Evolutionary conservation across 2,113 vertebrate genomes (phyloP).

Genomic region (Acanthisitta chloris): DNA sequence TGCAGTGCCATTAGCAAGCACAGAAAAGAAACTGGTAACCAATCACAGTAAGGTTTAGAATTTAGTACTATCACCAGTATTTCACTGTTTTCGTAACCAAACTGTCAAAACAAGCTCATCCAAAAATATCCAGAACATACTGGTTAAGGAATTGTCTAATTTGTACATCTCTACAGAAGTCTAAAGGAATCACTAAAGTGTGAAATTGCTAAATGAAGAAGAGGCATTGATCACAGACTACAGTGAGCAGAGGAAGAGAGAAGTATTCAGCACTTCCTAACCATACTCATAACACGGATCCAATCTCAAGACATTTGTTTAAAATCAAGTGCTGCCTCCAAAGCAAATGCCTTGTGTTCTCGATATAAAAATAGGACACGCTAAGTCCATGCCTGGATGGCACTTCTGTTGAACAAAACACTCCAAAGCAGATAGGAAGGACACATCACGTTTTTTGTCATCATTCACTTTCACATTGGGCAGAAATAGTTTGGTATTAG

Average conservation of each 20-base stretch:
- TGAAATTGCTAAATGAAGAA: conserved; percentile 10
- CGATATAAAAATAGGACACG: not conserved
- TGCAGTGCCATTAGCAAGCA: not conserved
- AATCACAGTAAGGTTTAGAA: not conserved
- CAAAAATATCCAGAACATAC: not conserved
- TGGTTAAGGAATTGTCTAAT: not conserved
- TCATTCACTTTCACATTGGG: not conserved
- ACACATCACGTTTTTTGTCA: not conserved
- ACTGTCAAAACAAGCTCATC: not conserved
- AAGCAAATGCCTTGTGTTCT: not conserved
- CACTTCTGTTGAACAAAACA: not conserved
- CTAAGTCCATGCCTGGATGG: not conserved
- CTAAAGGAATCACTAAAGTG: conserved; percentile 16
- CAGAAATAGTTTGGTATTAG: not conserved
- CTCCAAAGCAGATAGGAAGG: not conserved
- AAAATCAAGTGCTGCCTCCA: not conserved
- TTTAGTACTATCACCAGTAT: not conserved
- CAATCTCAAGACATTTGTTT: not conserved
- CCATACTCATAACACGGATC: not conserved
- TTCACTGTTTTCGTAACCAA: conserved; percentile 11
- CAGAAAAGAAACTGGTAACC: not conserved
- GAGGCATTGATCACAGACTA: not conserved
- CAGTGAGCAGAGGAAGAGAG: not conserved
- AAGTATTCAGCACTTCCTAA: not conserved
- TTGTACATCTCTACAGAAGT: not conserved